Evolutionary conservation across 37 sponge, comb jelly and placozoan species (phyloP).

Genomic region (Beroe forskalii): DNA sequence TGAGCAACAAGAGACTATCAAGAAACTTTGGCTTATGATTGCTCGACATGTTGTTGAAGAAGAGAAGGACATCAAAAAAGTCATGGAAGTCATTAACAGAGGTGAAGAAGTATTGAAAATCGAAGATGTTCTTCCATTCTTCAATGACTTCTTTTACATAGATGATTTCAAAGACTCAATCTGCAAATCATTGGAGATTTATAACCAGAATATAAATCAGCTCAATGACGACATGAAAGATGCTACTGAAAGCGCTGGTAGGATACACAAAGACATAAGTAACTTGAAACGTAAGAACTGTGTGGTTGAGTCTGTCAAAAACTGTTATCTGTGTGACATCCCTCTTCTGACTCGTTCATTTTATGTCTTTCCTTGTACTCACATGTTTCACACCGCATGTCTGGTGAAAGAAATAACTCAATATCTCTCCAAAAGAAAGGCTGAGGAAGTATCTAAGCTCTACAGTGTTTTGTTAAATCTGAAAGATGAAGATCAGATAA

Average conservation of each 20-base stretch:
- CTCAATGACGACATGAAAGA: slow-evolving; percentile 87
- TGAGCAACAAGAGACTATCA: slow-evolving; percentile 71
- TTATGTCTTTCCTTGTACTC: slow-evolving; percentile 94
- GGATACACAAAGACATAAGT: slow-evolving; percentile 83
- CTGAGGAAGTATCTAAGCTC: slow-evolving; percentile 1
- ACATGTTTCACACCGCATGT: slow-evolving; percentile 91
- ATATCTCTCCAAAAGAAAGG: slow-evolving; percentile 8
- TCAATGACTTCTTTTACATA: slow-evolving; percentile 89
- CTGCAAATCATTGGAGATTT: slow-evolving; percentile 83
- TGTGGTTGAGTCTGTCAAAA: slow-evolving; percentile 69
- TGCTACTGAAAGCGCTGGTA: slow-evolving; percentile 88
- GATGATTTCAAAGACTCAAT: slow-evolving; percentile 97
- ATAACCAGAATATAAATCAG: slow-evolving; percentile 83
- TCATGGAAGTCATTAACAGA: slow-evolving; percentile 78
- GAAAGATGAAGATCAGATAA: slow-evolving; percentile 48
- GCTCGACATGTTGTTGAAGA: slow-evolving; percentile 85
- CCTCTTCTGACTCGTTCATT: slow-evolving; percentile 80
- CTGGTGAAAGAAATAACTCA: slow-evolving; percentile 68
- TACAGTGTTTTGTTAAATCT: slow-evolving; percentile 42
- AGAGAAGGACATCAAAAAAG: slow-evolving; percentile 76
- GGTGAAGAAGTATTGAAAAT: slow-evolving; percentile 80
- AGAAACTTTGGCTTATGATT: slow-evolving; percentile 91
- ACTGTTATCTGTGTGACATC: slow-evolving; percentile 79
- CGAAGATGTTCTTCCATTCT: slow-evolving; percentile 95
- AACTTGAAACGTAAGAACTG: slow-evolving; percentile 73